These are phyloP conservation scores for Formicarius rufipectus DNA, from an alignment of 2,113 vertebrate species.

Conservation along the genomic window DNA sequence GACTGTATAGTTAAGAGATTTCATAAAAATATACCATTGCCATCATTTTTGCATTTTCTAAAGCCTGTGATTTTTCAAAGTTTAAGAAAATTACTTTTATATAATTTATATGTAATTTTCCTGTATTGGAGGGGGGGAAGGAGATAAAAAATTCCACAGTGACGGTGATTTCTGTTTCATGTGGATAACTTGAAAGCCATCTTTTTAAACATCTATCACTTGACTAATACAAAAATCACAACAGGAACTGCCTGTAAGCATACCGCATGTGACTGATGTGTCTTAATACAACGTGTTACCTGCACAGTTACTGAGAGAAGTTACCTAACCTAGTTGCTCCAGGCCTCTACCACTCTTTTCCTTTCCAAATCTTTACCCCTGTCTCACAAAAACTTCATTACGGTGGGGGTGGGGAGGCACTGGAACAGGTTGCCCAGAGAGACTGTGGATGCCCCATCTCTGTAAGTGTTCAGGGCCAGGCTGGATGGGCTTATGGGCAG, in stretches of 20 bases:
- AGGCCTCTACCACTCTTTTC: background rate
- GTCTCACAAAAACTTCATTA: background rate
- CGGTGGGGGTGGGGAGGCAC: background rate
- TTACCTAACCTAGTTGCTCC: background rate
- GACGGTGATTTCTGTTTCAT: background rate
- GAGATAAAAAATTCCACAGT: fast-evolving
- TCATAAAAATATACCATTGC: background rate
- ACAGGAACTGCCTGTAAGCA: background rate
- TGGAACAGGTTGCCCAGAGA: background rate
- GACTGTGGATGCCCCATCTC: no score
- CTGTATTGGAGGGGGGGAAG: background rate
- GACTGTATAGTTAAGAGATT: background rate
- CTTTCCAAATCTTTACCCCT: background rate
- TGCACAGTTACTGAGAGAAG: background rate
- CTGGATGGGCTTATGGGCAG: background rate
- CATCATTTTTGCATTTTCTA: background rate
- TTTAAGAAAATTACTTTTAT: background rate
- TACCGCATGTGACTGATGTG: background rate
- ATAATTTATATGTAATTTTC: background rate
- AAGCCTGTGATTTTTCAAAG: background rate
- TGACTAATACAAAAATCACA: background rate
- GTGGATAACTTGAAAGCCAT: background rate
- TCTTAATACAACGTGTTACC: background rate
- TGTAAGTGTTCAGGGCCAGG: background rate
- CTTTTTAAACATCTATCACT: background rate